Evolutionary conservation across 2,888 invertebrate species (phyloP).

Genomic region (Euclidia mi): DNA sequence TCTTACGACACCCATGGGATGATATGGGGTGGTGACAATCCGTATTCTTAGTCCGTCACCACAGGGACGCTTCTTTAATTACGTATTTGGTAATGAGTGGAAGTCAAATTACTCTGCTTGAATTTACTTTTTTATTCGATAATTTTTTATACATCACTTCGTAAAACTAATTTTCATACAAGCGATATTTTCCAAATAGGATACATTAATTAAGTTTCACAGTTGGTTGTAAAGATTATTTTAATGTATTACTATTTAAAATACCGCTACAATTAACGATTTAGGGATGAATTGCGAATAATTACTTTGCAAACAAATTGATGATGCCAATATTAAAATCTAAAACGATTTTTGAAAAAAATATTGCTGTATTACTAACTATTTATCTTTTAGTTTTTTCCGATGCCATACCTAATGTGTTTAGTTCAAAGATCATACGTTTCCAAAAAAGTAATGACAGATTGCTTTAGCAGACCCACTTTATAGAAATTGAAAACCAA

Average conservation of each 20-base stretch:
- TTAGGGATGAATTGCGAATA: slow-evolving; percentile 13
- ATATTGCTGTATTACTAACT: background rate
- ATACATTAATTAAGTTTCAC: background rate
- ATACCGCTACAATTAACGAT: slow-evolving; percentile 15
- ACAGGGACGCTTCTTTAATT: no score
- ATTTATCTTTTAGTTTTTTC: slow-evolving; percentile 6
- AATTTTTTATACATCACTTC: no score
- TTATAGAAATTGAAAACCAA: background rate
- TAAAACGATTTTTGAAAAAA: slow-evolving; percentile 10
- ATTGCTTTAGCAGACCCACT: background rate
- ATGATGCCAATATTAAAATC: background rate
- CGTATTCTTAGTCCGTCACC: no score
- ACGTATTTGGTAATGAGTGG: no score
- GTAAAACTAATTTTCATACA: no score
- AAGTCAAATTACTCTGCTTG: no score
- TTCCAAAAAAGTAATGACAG: slow-evolving; percentile 12
- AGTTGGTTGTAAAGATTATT: slow-evolving; percentile 1
- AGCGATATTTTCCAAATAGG: no score
- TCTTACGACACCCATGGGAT: no score
- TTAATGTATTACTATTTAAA: background rate
- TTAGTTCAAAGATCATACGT: slow-evolving; percentile 15
- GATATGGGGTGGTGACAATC: no score
- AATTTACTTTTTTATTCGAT: no score
- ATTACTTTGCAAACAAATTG: background rate
- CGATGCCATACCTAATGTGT: background rate